These are phyloP conservation scores for Lordiphosa stackelbergi DNA, from an alignment of 1,140 invertebrate genomes.

Conservation along the genomic window DNA sequence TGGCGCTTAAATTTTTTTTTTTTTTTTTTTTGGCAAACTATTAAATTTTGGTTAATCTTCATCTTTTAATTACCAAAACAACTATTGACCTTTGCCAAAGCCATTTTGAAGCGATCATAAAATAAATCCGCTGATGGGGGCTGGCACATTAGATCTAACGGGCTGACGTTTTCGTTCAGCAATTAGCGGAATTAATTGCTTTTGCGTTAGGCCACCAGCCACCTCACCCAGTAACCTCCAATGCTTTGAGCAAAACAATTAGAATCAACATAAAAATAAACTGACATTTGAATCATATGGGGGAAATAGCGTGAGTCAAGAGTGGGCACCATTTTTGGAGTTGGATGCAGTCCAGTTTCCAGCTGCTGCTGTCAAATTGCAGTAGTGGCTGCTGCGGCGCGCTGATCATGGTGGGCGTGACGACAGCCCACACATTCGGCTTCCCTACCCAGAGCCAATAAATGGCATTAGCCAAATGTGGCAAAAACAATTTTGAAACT, in stretches of 20 bases:
- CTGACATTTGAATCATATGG: conserved; percentile 56
- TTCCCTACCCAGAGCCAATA: conserved; percentile 52
- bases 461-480: conserved; percentile 72
- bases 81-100: conserved; percentile 14
- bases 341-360: conserved; percentile 47
- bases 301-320: conserved; percentile 18
- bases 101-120: conserved; percentile 1
- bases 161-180: conserved; percentile 21
- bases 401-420: conserved; percentile 48
- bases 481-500: conserved; percentile 71
- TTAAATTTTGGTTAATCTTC: conserved; percentile 39
- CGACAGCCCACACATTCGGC: conserved; percentile 52
- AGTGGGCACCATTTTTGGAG: conserved; percentile 53
- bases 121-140: conserved; percentile 12
- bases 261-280: conserved; percentile 45
- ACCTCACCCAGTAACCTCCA: conserved; percentile 64
- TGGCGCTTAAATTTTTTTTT: too few relatives aligned
- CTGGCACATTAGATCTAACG: neutral
- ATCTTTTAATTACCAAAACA: conserved; percentile 26
- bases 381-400: conserved; percentile 1
- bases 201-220: conserved; percentile 41
- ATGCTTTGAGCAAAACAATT: conserved; percentile 41
- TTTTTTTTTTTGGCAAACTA: neutral
- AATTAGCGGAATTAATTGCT: conserved; percentile 63
- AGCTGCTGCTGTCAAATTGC: conserved; percentile 33